Evolutionary conservation across 2,797 vertebrate genomes (phyloP).

Genomic region (Melanotaenia parkinsoni): DNA sequence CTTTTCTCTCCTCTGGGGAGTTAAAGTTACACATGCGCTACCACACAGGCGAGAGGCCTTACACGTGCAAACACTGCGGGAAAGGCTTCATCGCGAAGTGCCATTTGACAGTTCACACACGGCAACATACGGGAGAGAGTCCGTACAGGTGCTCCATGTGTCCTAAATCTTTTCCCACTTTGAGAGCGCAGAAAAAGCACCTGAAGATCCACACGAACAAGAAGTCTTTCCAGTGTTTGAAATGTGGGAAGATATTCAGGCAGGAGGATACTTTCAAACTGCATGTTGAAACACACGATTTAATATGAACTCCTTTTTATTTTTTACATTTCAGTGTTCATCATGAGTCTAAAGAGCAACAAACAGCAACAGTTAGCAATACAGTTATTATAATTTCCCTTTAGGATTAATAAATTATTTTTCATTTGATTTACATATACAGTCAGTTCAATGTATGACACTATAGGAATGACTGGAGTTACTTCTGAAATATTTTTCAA

Average conservation of each 20-base stretch:
- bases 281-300: conserved; percentile 36
- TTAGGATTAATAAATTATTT: too few species aligned
- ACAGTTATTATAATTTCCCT: not conserved
- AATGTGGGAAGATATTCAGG: conserved; percentile 56
- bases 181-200: conserved; percentile 32
- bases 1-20: conserved; percentile 49
- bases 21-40: conserved; percentile 38
- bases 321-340: not conserved
- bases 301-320: not conserved
- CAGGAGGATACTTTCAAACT: conserved; percentile 38
- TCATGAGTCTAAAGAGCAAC: not conserved
- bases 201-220: conserved; percentile 34
- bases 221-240: conserved; percentile 55
- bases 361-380: not conserved
- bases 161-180: conserved; percentile 44
- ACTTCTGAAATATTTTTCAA: not conserved
- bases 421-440: too few species aligned
- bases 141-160: conserved; percentile 51
- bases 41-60: conserved; percentile 55
- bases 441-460: not conserved
- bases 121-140: conserved; percentile 40
- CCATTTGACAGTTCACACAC: conserved; percentile 35
- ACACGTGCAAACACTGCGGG: conserved; percentile 52
- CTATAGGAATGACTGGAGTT: not conserved
- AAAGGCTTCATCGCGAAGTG: conserved; percentile 49